These are phyloP conservation scores for Aphelocoma coerulescens DNA, from an alignment of 2,113 vertebrate species.

Conservation along the genomic window DNA sequence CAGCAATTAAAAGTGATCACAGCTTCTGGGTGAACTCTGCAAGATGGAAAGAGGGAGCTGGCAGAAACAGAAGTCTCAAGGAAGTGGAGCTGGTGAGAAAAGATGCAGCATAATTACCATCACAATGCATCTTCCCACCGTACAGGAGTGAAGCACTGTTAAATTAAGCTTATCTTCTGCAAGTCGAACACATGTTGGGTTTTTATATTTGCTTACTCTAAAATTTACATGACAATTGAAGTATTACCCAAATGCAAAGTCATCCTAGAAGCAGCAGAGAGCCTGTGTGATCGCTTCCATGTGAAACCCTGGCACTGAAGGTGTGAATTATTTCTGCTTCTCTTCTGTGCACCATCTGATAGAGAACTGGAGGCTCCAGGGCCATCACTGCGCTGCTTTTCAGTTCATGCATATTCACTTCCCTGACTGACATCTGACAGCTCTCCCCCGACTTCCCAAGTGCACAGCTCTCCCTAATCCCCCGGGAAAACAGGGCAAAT, in stretches of 20 bases:
- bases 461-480: not conserved
- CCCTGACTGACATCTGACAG: not conserved
- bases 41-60: not conserved
- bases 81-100: not conserved
- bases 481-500: not conserved
- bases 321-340: not conserved
- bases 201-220: not conserved
- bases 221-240: not conserved
- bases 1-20: not conserved
- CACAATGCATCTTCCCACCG: not conserved
- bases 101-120: not conserved
- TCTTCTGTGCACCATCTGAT: not conserved
- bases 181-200: not conserved
- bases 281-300: not conserved
- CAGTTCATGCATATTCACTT: not conserved
- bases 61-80: not conserved
- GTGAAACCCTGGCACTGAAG: not conserved
- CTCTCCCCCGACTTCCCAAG: not conserved
- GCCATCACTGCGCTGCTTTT: not conserved
- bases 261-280: not conserved
- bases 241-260: not conserved
- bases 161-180: conserved; percentile 17
- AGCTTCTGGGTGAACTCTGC: not conserved
- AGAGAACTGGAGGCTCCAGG: not conserved
- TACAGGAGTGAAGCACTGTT: not conserved